Evolutionary conservation across 2,797 vertebrate genomes (phyloP).

Genomic region (Phaenicophaeus curvirostris): DNA sequence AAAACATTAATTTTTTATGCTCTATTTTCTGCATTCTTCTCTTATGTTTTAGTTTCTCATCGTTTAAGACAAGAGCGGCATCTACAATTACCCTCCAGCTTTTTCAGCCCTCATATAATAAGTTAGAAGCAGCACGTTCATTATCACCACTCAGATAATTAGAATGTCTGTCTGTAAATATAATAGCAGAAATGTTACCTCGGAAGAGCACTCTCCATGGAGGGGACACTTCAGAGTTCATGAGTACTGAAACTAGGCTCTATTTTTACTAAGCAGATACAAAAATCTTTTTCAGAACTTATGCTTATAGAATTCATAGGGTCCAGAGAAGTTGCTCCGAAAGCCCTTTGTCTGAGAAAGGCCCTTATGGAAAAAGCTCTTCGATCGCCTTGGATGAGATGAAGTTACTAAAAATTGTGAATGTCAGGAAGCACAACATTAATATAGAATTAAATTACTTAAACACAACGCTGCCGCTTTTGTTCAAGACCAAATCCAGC

Average conservation of each 20-base stretch:
- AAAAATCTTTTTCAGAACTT: not conserved
- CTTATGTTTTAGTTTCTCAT: slow-evolving; percentile 39
- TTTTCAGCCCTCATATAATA: slow-evolving; percentile 48
- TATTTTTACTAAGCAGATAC: not conserved
- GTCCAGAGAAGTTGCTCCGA: not conserved
- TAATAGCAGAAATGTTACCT: slow-evolving; percentile 48
- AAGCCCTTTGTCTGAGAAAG: slow-evolving; percentile 16
- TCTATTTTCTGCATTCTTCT: slow-evolving; percentile 63
- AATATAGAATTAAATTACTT: not conserved
- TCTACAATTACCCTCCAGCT: slow-evolving; percentile 59
- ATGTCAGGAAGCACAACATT: not conserved
- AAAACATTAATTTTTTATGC: slow-evolving; percentile 59
- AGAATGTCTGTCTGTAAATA: slow-evolving; percentile 62
- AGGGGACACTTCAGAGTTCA: slow-evolving; percentile 10
- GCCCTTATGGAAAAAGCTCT: not conserved
- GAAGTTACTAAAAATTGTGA: not conserved
- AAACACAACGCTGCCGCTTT: not conserved
- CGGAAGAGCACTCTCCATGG: slow-evolving; percentile 28
- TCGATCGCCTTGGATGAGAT: not conserved
- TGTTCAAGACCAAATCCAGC: not conserved
- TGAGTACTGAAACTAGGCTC: slow-evolving; percentile 21
- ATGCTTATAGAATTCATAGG: not conserved
- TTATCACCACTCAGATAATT: slow-evolving; percentile 65
- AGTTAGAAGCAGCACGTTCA: slow-evolving; percentile 67
- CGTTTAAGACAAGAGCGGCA: slow-evolving; percentile 49